These are phyloP conservation scores for Polypterus bichir DNA, from an alignment of 2,113 vertebrate species.

Conservation along the genomic window DNA sequence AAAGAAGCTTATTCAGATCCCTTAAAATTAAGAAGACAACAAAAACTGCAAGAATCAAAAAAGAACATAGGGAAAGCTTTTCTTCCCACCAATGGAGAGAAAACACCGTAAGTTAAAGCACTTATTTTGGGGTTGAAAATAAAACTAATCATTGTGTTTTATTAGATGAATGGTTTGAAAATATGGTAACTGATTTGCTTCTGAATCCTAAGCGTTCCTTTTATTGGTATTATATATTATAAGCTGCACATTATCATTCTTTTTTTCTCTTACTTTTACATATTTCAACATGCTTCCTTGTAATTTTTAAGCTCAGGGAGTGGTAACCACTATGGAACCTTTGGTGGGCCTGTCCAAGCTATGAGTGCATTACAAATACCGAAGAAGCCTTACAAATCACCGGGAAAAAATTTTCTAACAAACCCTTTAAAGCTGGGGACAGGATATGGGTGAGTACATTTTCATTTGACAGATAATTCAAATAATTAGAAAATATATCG, in stretches of 20 bases:
- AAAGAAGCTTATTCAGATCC: slow-evolving; percentile 56
- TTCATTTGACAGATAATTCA: neutral
- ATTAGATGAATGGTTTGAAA: too few relatives aligned
- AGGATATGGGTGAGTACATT: slow-evolving; percentile 61
- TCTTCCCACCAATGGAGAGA: slow-evolving; percentile 57
- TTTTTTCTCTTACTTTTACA: neutral
- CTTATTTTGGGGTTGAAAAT: neutral
- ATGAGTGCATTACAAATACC: slow-evolving; percentile 48
- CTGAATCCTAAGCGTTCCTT: neutral
- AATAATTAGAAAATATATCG: neutral
- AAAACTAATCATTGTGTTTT: too few relatives aligned
- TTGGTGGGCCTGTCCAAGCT: slow-evolving; percentile 52
- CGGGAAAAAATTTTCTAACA: slow-evolving; percentile 69
- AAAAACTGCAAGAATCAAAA: slow-evolving; percentile 57
- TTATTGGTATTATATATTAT: neutral
- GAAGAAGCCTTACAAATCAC: slow-evolving; percentile 36
- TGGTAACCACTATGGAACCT: slow-evolving; percentile 69
- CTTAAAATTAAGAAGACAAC: slow-evolving; percentile 50
- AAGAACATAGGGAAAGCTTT: slow-evolving; percentile 69
- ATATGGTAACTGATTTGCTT: too few relatives aligned
- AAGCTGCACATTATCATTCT: neutral
- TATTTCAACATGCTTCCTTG: slow-evolving; percentile 13
- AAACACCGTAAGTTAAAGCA: slow-evolving; percentile 52
- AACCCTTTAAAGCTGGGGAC: slow-evolving; percentile 70
- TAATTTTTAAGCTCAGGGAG: slow-evolving; percentile 46